These are phyloP conservation scores for Alcis repandata DNA, from an alignment of 2,888 invertebrate species.

Conservation along the genomic window DNA sequence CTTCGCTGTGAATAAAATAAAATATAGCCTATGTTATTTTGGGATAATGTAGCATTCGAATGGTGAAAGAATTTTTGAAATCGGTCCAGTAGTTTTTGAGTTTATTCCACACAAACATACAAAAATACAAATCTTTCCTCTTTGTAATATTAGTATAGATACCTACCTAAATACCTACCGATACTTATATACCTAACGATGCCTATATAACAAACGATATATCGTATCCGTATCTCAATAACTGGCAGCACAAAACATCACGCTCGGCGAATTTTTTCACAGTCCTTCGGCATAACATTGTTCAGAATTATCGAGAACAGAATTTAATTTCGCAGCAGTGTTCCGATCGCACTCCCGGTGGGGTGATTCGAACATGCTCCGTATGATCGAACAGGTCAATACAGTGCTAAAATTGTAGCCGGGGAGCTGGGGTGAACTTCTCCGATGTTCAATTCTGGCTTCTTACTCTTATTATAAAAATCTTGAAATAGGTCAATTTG, in stretches of 20 bases:
- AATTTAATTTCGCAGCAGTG: constrained; percentile 69
- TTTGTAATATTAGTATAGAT: too few species aligned
- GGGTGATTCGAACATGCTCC: constrained; percentile 60
- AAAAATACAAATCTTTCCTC: too few species aligned
- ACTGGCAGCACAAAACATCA: constrained; percentile 13
- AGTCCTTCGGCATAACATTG: constrained; percentile 30
- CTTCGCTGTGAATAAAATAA: too few species aligned
- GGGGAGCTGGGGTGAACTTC: constrained; percentile 10
- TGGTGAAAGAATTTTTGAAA: too few species aligned
- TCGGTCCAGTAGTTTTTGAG: too few species aligned
- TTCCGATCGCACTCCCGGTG: constrained; percentile 57
- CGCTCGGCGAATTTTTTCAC: constrained; percentile 20
- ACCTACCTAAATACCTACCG: too few species aligned
- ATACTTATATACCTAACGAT: too few species aligned
- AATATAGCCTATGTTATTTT: too few species aligned
- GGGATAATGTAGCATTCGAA: too few species aligned
- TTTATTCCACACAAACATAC: too few species aligned
- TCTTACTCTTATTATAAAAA: not conserved
- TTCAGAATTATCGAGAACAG: constrained; percentile 58
- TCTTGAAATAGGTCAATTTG: not conserved
- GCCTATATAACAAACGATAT: too few species aligned
- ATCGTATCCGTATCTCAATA: too few species aligned
- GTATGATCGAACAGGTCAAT: constrained; percentile 53
- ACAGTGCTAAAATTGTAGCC: constrained; percentile 44
- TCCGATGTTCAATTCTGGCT: not conserved